Percentiles rank a stretch among this genome's conserved stretches.
Evolutionary conservation across 2,797 vertebrate genomes (phyloP).

Genomic region (Halcyon smyrnensis): DNA sequence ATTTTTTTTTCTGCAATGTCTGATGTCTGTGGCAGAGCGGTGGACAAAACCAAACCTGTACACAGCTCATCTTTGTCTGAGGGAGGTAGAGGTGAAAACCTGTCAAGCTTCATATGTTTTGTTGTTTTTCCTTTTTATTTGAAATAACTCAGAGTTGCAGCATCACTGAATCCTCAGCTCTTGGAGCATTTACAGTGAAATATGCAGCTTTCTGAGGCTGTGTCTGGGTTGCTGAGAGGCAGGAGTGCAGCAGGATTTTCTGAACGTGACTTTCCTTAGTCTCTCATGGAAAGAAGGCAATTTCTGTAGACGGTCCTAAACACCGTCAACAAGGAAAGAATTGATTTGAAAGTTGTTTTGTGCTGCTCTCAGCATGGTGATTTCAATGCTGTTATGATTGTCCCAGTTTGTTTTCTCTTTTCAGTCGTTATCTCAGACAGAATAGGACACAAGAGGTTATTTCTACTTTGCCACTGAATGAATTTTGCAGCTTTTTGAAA

Average conservation of each 20-base stretch:
- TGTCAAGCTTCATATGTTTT: not conserved
- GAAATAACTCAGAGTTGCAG: not conserved
- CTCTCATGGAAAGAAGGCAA: not conserved
- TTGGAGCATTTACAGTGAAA: not conserved
- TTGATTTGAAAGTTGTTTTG: not conserved
- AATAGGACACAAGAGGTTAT: not conserved
- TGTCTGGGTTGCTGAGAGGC: not conserved
- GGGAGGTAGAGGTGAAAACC: not conserved
- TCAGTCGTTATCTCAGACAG: not conserved
- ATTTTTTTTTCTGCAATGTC: not conserved
- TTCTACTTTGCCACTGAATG: not conserved
- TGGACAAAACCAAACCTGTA: not conserved
- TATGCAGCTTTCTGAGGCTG: not conserved
- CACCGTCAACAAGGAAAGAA: too few species aligned
- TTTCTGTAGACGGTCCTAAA: not conserved
- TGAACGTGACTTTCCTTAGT: not conserved
- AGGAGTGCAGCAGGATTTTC: fast-evolving
- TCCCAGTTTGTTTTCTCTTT: fast-evolving
- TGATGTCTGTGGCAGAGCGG: not conserved
- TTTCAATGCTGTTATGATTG: not conserved
- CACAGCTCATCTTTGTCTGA: not conserved
- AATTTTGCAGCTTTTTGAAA: not conserved
- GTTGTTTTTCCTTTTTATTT: not conserved
- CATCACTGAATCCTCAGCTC: not conserved
- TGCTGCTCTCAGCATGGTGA: too few species aligned